Conservation (phyloP, 2,888 invertebrate species). For the Linyphia triangularis region DNA sequence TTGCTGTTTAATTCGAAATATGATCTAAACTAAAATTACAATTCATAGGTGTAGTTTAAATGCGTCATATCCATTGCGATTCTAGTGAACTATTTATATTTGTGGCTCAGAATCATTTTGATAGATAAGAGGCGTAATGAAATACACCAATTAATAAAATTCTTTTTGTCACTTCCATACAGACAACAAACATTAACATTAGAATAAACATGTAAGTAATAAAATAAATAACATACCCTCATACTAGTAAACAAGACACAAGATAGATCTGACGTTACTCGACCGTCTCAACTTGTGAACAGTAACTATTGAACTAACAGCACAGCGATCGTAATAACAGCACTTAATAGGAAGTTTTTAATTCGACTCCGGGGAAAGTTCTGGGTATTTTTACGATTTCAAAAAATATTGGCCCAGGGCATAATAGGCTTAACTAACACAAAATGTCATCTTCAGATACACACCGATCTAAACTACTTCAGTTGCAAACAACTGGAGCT, state of each 20-base stretch:
- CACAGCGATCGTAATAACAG: neutral
- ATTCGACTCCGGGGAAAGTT: neutral
- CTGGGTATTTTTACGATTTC: neutral
- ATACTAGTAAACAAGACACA: constrained; percentile 15
- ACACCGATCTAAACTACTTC: constrained; percentile 58
- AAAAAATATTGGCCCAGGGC: neutral
- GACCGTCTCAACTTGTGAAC: neutral
- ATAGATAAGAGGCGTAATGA: too few species aligned
- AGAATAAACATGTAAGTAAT: too few species aligned
- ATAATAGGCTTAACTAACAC: constrained; percentile 54
- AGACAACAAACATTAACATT: too few species aligned
- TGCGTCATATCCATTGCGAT: too few species aligned
- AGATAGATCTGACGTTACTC: neutral
- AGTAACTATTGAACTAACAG: neutral
- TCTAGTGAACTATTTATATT: too few species aligned
- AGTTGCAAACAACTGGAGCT: neutral
- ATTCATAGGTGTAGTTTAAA: too few species aligned
- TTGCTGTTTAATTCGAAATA: too few species aligned
- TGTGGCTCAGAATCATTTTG: too few species aligned
- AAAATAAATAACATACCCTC: constrained; percentile 24
- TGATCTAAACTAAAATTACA: too few species aligned
- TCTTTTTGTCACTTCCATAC: too few species aligned
- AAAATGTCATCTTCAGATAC: constrained; percentile 15
- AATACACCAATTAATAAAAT: too few species aligned
- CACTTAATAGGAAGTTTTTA: neutral